These are phyloP conservation scores for Coracias cyanogaster DNA, from an alignment of 2,797 vertebrate species.

Conservation along the genomic window DNA sequence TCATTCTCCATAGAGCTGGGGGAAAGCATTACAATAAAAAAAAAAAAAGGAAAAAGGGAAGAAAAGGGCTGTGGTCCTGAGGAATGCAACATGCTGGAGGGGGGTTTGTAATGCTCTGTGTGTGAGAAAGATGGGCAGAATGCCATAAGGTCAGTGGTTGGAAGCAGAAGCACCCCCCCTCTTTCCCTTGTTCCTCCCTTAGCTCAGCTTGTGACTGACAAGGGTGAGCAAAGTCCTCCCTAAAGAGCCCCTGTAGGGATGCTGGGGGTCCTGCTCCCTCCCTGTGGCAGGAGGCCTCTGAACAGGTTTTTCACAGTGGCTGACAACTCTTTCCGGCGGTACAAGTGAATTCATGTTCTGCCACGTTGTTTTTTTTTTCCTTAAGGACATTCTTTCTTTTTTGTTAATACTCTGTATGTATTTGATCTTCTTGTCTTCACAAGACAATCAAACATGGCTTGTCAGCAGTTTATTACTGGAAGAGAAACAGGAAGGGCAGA, in stretches of 20 bases:
- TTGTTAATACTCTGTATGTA: slow-evolving; percentile 16
- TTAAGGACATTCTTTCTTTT: background rate
- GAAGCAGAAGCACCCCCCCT: background rate
- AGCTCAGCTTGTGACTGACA: background rate
- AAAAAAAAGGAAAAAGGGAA: background rate
- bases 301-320: background rate
- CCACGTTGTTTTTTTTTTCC: background rate
- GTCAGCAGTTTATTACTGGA: slow-evolving; percentile 20
- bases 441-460: slow-evolving; percentile 5
- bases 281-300: rapidly evolving
- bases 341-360: background rate
- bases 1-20: background rate
- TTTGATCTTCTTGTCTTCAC: slow-evolving; percentile 22
- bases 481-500: slow-evolving; percentile 3
- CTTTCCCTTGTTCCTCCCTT: background rate
- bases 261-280: rapidly evolving
- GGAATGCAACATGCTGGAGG: too few relatives aligned
- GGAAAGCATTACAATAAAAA: rapidly evolving
- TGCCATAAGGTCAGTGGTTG: rapidly evolving
- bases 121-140: background rate
- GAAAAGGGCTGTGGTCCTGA: background rate
- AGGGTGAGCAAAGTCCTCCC: background rate
- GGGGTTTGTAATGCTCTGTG: background rate
- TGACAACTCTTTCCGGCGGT: background rate
- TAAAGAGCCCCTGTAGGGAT: rapidly evolving